phyloP scores from a whole-genome alignment of 2,888 invertebrate genomes.

The Rhabditoides inermis region DNA sequence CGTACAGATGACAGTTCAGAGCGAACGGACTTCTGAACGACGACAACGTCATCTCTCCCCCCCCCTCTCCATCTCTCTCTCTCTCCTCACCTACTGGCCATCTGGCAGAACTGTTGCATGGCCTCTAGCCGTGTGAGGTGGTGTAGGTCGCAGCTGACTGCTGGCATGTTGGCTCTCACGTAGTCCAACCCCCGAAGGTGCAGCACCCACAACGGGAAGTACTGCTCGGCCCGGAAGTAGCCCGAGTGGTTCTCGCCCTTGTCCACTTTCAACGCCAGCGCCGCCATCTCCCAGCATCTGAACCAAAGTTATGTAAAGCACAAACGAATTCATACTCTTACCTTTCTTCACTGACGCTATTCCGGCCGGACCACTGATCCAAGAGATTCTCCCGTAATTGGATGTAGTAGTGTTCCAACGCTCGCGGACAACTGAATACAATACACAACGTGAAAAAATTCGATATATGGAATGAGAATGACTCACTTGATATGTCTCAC shows the following conservation, averaged over 20 bases:
- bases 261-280: slow-evolving; percentile 83
- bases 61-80: no score
- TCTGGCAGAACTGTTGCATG: slow-evolving; percentile 77
- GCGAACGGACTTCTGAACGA: slow-evolving; percentile 64
- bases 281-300: slow-evolving; percentile 71
- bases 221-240: slow-evolving; percentile 75
- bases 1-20: slow-evolving; percentile 77
- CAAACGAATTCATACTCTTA: no score
- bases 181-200: slow-evolving; percentile 58
- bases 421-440: slow-evolving; percentile 69
- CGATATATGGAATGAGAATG: slow-evolving; percentile 2
- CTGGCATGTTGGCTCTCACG: slow-evolving; percentile 62
- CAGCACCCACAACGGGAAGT: slow-evolving; percentile 60
- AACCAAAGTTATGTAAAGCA: no score
- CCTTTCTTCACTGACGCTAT: slow-evolving; percentile 55
- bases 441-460: background rate
- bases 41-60: no score
- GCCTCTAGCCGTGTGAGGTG: slow-evolving; percentile 63
- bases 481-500: slow-evolving; percentile 35
- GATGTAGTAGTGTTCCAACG: slow-evolving; percentile 84
- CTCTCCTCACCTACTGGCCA: no score
- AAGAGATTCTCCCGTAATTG: slow-evolving; percentile 81
- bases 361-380: slow-evolving; percentile 53
- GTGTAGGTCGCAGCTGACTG: slow-evolving; percentile 74
- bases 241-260: slow-evolving; percentile 70